These are phyloP conservation scores for Machimus rusticus DNA, from an alignment of 2,888 invertebrate genomes.

Conservation along the genomic window DNA sequence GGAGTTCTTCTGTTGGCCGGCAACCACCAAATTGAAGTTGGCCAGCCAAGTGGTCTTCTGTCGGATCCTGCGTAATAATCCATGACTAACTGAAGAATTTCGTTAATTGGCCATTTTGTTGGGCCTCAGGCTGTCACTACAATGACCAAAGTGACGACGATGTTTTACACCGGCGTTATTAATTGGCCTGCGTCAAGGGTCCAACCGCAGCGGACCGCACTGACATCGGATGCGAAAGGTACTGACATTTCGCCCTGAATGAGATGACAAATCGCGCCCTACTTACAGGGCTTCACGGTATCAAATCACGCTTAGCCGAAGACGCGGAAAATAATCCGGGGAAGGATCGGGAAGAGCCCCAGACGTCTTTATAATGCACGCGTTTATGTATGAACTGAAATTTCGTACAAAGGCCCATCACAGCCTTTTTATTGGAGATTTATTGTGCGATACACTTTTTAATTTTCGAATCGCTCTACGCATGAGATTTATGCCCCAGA, in stretches of 20 bases:
- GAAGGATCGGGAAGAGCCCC: slow-evolving; percentile 10
- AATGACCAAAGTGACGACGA: background rate
- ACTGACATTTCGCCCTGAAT: slow-evolving; percentile 33
- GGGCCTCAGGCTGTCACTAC: slow-evolving; percentile 14
- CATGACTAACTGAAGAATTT: background rate
- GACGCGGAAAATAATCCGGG: slow-evolving; percentile 32
- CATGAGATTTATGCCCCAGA: slow-evolving; percentile 44
- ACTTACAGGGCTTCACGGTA: slow-evolving; percentile 4
- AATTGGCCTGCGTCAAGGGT: slow-evolving; percentile 3
- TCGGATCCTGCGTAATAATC: background rate
- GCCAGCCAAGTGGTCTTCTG: background rate
- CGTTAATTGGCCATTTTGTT: slow-evolving; percentile 2
- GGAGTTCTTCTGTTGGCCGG: background rate
- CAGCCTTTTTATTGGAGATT: slow-evolving; percentile 44
- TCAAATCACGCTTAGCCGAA: slow-evolving; percentile 17
- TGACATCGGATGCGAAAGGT: background rate
- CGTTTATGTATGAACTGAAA: background rate
- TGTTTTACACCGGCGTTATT: background rate
- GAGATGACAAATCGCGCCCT: slow-evolving; percentile 42
- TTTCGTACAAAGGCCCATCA: slow-evolving; percentile 41
- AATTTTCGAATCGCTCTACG: slow-evolving; percentile 44
- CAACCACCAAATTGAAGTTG: background rate
- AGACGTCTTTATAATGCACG: slow-evolving; percentile 5
- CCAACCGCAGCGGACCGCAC: background rate
- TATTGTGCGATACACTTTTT: slow-evolving; percentile 47